Base-by-base conservation (phyloP, 2,888 invertebrate species). In the Seira ritae region DNA sequence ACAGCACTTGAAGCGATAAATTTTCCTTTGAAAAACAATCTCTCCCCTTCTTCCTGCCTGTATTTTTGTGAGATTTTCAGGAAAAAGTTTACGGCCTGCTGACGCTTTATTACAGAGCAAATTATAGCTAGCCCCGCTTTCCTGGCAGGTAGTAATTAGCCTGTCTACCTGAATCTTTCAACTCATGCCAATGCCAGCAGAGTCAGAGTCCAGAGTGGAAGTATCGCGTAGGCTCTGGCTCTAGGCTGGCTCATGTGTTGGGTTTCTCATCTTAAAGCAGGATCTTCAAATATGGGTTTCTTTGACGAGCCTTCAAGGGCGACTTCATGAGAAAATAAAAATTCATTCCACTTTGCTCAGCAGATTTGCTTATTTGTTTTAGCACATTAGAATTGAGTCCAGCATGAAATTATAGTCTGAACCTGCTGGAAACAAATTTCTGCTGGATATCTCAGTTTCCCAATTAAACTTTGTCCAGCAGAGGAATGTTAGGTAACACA, bases 141-240 rank as follows among this genome's bases (percentile, higher is more conserved):
- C 72, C 37, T 73, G 80, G 80, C 80, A 80, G 80, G 80, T 80
- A 69, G 72, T 69, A 80, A 80, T 80, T 80, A 80, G 60, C 10
- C 73, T 74, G 80, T 80, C 80, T 80, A 19, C 60, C 68, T 73
- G 23, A 68, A 73, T 80, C 73, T 62, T 73, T 73, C 80, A 68
- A 17, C 74, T 73, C n/a, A 72, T 79, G 72, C 79, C 79, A 79
- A 60, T n/a, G n/a, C n/a, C n/a, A n/a, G n/a, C n/a, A n/a, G n/a
- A n/a, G n/a, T n/a, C n/a, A n/a, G n/a, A n/a, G n/a, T n/a, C n/a
- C n/a, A n/a, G n/a, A n/a, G n/a, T n/a, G n/a, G n/a, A n/a, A n/a
- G n/a, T n/a, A n/a, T n/a, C n/a, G n/a, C 69, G 10, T 42, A n/a
- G n/a, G n/a, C 17, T 69, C 68, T 76, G 55, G 67, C 46, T 73